Base-by-base conservation (phyloP, 2,888 invertebrate species). In the Liopterus haemorrhoidalis region DNA sequence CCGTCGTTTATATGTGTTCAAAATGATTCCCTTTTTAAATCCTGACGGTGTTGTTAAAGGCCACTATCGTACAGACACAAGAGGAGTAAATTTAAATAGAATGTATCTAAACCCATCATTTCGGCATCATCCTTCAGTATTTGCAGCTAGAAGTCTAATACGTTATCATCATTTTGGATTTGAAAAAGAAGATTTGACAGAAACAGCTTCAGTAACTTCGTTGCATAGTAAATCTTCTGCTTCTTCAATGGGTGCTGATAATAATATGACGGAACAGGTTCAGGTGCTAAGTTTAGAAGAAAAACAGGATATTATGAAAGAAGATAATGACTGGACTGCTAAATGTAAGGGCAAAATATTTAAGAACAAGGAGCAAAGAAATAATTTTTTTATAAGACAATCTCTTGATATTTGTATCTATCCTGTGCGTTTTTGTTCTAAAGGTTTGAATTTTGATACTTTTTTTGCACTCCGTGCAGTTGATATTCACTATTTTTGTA, bases 11-110 rank as follows among this genome's bases (percentile, higher is more conserved):
- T 88, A 85, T 63, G 88, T 93, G 52, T 92, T 93, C 72, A 92
- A 92, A 69, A 70, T 93, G 63, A 81, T 93, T 52, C 93, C 93
- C 0, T 86, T 92, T 71, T 68, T 93, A 50, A 93, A 93, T 70
- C 93, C 93, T 0, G 93, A 93, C 60, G 93, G 93, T 1, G 92
- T 93, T 2, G 81, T 81, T 5, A 71, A 79, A 41, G 93, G 93
- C 0, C 87, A 90, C 64, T 90, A 89, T 62, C 70, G 89, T 43
- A 90, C 91, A 2, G 92, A 93, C 66, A 85, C 85, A 0, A 72
- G 84, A 41, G 93, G 93, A 4, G 83, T 90, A 16, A 93, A 93
- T 69, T 70, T 93, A 16, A 93, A 93, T 69, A 72, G 92, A 57
- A 81, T 91, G 31, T 93, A 93, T 67, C 70, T 88, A 48, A 82